Evolutionary conservation across 2,797 vertebrate species (phyloP), one percentile per base, ranked within the genome.

Genomic region (Dromococcyx pavoninus): DNA sequence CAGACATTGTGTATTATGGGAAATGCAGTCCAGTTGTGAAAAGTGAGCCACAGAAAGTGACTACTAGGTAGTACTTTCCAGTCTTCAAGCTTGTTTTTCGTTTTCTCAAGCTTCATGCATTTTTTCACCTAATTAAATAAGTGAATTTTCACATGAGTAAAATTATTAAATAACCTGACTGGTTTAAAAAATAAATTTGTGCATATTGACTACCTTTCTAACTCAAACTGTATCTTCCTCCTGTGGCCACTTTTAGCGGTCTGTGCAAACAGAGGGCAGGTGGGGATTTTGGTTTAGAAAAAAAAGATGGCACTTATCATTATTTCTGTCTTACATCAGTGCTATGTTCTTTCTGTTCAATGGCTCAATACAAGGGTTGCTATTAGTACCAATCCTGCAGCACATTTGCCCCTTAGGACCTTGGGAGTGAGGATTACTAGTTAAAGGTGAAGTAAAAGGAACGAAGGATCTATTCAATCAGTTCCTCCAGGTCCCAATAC

Each of bases 1-100:
- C 30, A 61, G 50, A 15, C 21, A 62, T 1, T 3, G 7, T 23
- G 21, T 21, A 46, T 44, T 57, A 32, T 39, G 23, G 64, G 60
- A 94, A 88, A 86, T 7, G 8, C 24, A 57, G 53, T 67, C 64
- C 67, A 76, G 51, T 48, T 91, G 48, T 30, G 53, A 90, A 56
- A 43, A 58, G 9, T 2, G 21, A 89, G 27, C 41, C 41, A 71
- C 37, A 79, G 41, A 86, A 76, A 64, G 21, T 7, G 15, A 60
- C 23, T 84, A 75, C 43, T 17, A 53, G 19, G n/a, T 54, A 51
- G 13, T 15, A 53, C 13, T 56, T 53, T 28, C 41, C 24, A 37
- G n/a, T 27, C 56, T 76, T 75, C 43, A 57, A 44, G 44, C 11
- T 82, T 46, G 7, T 10, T 54, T 81, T 79, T 25, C 43, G 28